Evolutionary conservation across 2,797 vertebrate genomes (phyloP).

Genomic region (Macrochelys suwanniensis): DNA sequence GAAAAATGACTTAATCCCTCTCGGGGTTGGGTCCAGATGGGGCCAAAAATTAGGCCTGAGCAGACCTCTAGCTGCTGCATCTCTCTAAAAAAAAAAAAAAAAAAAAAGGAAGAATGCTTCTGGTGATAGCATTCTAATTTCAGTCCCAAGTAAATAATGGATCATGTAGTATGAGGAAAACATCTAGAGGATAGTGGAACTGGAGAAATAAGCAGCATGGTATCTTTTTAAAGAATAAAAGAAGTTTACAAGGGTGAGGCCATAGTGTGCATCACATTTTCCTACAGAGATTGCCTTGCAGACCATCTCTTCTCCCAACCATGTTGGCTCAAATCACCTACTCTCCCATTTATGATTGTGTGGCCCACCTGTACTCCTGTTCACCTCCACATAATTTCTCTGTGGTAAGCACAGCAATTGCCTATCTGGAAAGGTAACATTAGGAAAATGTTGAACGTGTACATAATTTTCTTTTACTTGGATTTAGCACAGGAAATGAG

Average conservation of each 20-base stretch:
- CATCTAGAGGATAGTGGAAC: neutral
- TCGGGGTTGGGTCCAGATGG: neutral
- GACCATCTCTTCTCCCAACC: neutral
- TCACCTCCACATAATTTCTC: neutral
- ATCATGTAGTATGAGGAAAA: neutral
- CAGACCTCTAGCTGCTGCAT: neutral
- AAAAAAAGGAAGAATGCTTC: slow-evolving; percentile 21
- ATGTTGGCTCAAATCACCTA: neutral
- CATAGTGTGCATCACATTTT: neutral
- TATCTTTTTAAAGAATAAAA: slow-evolving; percentile 4
- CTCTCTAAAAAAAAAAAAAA: neutral
- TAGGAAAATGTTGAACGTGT: neutral
- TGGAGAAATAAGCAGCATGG: neutral
- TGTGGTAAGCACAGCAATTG: neutral
- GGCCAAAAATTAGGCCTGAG: neutral
- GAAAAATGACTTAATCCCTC: neutral
- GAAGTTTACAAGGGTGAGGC: neutral
- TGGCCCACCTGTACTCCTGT: neutral
- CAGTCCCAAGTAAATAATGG: neutral
- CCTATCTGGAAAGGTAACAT: neutral
- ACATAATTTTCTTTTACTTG: neutral
- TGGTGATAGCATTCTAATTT: neutral
- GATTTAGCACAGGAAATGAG: neutral
- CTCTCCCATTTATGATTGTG: neutral
- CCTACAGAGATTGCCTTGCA: rapidly evolving